These are phyloP conservation scores for Meghimatium bilineatum DNA, from an alignment of 2,888 invertebrate genomes.

Conservation along the genomic window DNA sequence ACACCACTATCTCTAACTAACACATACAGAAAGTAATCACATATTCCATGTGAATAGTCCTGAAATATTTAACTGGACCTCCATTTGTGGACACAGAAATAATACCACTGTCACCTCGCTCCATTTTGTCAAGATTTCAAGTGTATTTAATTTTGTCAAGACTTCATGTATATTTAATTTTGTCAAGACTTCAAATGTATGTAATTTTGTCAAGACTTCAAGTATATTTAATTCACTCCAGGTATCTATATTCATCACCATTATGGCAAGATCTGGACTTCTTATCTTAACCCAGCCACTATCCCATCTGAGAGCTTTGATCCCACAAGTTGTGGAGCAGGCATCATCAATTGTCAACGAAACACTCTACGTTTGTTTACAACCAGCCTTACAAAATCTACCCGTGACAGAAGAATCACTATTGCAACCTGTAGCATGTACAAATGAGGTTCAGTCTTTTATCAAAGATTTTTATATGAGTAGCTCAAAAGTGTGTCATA, in stretches of 20 bases:
- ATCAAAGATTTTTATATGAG: conserved; percentile 62
- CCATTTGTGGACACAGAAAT: too few species aligned
- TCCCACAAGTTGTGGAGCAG: conserved; percentile 59
- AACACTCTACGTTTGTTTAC: conserved; percentile 68
- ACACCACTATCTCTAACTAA: too few species aligned
- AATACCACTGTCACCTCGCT: too few species aligned
- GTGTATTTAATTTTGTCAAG: too few species aligned
- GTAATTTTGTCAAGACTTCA: not conserved
- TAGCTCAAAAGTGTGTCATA: conserved; percentile 59
- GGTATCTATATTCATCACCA: not conserved
- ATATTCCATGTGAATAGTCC: too few species aligned
- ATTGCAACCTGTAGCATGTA: conserved; percentile 55
- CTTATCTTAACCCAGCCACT: conserved; percentile 68
- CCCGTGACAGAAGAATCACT: conserved; percentile 42
- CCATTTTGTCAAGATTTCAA: too few species aligned
- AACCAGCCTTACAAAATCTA: conserved; percentile 54
- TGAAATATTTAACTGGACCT: too few species aligned
- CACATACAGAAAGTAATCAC: too few species aligned
- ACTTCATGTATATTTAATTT: not conserved
- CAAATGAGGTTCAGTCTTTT: conserved; percentile 57
- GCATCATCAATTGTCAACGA: conserved; percentile 59
- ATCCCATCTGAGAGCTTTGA: conserved; percentile 52
- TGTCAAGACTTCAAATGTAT: too few species aligned
- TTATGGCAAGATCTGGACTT: conserved; percentile 55
- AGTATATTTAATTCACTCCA: not conserved